Conservation (phyloP, 1,140 invertebrate species). For the Drosophila yakuba region DNA sequence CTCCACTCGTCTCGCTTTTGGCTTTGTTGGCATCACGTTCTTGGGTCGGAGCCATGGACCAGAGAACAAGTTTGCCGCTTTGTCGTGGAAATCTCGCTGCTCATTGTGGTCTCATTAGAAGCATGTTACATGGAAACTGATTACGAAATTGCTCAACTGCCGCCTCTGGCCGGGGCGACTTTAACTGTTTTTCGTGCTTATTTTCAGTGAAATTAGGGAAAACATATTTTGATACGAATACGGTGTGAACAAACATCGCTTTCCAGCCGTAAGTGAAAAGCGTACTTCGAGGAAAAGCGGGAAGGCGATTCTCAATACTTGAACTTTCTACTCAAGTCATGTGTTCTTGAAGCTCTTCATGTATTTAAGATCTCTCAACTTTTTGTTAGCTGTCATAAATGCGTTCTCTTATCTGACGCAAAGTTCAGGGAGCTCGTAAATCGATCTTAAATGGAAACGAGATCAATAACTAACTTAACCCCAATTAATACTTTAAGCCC, state of each 20-base stretch:
- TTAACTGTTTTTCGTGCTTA: conserved; percentile 74
- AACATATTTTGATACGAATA: conserved; percentile 6
- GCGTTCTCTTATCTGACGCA: background rate
- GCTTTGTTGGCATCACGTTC: conserved; percentile 79
- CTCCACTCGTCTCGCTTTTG: conserved; percentile 34
- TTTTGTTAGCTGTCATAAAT: background rate
- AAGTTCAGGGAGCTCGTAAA: conserved; percentile 7
- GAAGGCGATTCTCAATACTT: background rate
- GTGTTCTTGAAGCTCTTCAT: background rate
- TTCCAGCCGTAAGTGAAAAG: background rate
- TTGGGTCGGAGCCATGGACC: conserved; percentile 28
- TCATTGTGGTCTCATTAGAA: conserved; percentile 72
- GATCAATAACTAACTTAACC: conserved; percentile 10
- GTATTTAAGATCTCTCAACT: background rate
- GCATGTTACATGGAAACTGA: conserved; percentile 76
- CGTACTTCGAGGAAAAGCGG: background rate
- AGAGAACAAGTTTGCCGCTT: conserved; percentile 65
- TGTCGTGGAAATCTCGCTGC: conserved; percentile 34
- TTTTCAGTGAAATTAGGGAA: conserved; percentile 58
- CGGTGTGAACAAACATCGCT: conserved; percentile 14
- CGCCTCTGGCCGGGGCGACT: conserved; percentile 14
- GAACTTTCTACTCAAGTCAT: conserved; percentile 11
- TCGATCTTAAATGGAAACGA: background rate
- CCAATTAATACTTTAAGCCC: conserved; percentile 21
- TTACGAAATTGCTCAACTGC: conserved; percentile 62